Base-by-base conservation (phyloP, 1,140 invertebrate genomes). In the Drosophila nannoptera region DNA sequence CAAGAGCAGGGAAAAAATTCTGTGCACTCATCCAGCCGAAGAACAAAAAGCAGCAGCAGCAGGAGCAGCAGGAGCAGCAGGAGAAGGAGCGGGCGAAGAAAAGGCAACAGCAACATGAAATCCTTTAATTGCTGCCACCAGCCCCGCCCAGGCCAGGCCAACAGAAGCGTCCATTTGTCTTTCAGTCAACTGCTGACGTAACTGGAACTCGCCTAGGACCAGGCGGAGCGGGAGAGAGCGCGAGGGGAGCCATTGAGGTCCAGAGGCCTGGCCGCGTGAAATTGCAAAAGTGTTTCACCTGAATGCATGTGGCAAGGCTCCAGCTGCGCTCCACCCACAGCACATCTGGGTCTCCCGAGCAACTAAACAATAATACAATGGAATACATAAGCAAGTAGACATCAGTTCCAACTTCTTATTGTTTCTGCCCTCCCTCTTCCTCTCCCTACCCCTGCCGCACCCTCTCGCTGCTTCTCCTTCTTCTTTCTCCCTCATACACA, bases 251-350 rank as follows among this genome's bases (percentile, higher is more conserved):
- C 36, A 40, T 59, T 45, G 46, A 60, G 54, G 42, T 68, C 53
- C 52, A 63, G 46, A 67, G 72, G 61, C 77, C 22, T 74, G 66
- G 52, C 48, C 69, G 76, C 80, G 80, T 84, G 81, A 84, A 84
- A 84, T 84, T 80, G 81, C 76, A 86, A 86, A 84, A 86, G 38
- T 71, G 80, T 86, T 83, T 80, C 81, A 77, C 81, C 80, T 86
- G 73, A 84, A 77, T 78, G 78, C 77, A 70, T 62, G 58, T 32
- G 58, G 48, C 76, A 55, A 14, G 55, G 35, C 32, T 65, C 45
- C 76, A 75, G 69, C 35, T 77, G 75, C 29, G 48, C 40, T 12
- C 32, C 48, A 63, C 48, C 53, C 70, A 55, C 48, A 58, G 42
- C 33, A 55, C 58, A 62, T 11, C 66, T 63, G 60, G 46, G 60